Conservation (phyloP, 2,888 invertebrate genomes). For the Girardia tigrina region DNA sequence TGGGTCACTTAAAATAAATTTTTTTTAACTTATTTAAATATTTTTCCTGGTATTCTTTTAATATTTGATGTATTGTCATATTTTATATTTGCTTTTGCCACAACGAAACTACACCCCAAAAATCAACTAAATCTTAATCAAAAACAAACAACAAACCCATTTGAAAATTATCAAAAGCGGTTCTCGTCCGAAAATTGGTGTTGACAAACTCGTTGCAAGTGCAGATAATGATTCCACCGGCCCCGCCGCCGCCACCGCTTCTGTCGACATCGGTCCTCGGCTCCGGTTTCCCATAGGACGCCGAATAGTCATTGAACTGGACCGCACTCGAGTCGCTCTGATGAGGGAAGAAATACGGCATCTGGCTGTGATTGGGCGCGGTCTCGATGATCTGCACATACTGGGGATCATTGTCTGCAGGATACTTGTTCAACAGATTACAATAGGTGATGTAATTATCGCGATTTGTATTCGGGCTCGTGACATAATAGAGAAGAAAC, state of each 20-base stretch:
- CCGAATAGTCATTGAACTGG: background rate
- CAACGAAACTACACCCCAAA: no score
- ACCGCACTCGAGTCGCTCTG: background rate
- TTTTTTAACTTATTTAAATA: no score
- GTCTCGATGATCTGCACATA: background rate
- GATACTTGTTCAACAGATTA: background rate
- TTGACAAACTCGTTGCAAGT: background rate
- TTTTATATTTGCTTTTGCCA: no score
- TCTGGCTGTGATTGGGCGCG: background rate
- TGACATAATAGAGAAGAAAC: background rate
- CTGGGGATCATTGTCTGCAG: background rate
- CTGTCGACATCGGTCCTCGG: background rate
- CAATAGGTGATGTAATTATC: constrained; percentile 10
- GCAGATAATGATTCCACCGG: background rate
- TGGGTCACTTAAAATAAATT: no score
- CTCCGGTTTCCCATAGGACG: background rate
- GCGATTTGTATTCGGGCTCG: background rate
- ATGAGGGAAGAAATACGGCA: background rate
- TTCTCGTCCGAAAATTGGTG: background rate
- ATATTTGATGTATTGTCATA: no score
- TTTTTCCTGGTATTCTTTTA: no score
- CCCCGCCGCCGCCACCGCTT: no score
- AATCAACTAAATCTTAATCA: no score
- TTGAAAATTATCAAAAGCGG: background rate
- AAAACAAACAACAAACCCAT: no score